Conservation (phyloP, 2,888 invertebrate genomes). For the Tinea pellionella region DNA sequence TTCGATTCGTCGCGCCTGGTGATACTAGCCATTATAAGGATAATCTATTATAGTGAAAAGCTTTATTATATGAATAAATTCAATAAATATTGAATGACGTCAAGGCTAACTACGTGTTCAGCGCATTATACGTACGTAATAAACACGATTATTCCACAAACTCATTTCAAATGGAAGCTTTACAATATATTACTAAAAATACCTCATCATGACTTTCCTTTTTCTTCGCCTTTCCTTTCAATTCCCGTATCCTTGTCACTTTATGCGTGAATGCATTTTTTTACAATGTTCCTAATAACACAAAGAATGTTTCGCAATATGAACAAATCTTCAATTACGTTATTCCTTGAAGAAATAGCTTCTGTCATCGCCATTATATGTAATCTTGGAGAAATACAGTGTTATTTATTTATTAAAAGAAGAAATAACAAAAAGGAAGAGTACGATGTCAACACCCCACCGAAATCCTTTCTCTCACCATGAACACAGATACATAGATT, state of each 20-base stretch:
- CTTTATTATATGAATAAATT: neutral
- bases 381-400: no score
- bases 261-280: conserved; percentile 9
- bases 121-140: no score
- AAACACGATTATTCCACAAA: neutral
- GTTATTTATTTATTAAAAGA: no score
- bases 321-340: neutral
- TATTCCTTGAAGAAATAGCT: neutral
- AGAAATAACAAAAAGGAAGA: no score
- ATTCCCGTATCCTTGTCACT: neutral
- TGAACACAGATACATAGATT: no score
- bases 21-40: no score
- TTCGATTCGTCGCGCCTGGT: no score
- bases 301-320: neutral
- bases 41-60: neutral
- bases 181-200: neutral
- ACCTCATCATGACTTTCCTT: conserved; percentile 7
- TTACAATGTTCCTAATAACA: conserved; percentile 2
- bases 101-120: neutral
- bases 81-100: neutral
- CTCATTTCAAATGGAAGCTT: conserved; percentile 1
- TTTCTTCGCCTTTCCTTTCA: neutral
- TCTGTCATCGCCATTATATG: neutral
- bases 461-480: no score
- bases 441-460: no score